Percentiles rank a stretch among this genome's conserved stretches.
phyloP scores from a whole-genome alignment of 2,888 invertebrate species.

The Linyphia triangularis region DNA sequence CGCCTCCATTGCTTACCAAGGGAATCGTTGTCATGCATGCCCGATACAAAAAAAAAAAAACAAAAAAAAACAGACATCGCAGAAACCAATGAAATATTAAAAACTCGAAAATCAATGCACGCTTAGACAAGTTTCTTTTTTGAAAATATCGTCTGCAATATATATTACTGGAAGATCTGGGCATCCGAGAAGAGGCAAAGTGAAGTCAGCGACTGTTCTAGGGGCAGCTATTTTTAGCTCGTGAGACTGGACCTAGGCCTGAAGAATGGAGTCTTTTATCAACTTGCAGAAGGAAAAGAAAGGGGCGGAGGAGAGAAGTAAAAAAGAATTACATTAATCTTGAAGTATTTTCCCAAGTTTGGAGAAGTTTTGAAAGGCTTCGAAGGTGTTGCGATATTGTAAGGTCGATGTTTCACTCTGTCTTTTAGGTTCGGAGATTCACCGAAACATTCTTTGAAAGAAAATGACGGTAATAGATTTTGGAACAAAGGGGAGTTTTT shows the following conservation, averaged over 20 bases:
- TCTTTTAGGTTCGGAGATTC: conserved; percentile 1
- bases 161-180: conserved; percentile 4
- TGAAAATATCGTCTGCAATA: conserved; percentile 20
- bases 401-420: conserved; percentile 19
- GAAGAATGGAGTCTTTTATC: conserved; percentile 25
- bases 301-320: neutral
- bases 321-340: conserved; percentile 38
- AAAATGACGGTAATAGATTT: neutral
- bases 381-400: neutral
- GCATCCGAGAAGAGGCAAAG: conserved; percentile 22
- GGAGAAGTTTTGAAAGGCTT: conserved; percentile 44
- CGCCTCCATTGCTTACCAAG: neutral
- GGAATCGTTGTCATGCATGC: neutral
- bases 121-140: neutral
- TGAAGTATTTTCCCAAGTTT: conserved; percentile 27
- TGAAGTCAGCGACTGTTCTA: conserved; percentile 22
- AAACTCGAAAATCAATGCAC: conserved; percentile 51
- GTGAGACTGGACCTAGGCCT: neutral
- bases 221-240: conserved; percentile 42
- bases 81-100: conserved; percentile 44
- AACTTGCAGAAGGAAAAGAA: neutral
- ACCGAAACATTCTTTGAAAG: neutral
- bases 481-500: neutral
- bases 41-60: neutral
- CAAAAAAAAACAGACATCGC: neutral